A percentile compares a stretch with the other conserved stretches of the same genome.
These are phyloP conservation scores for Hypomecis atomaria DNA, from an alignment of 2,888 invertebrate species.

Conservation along the genomic window DNA sequence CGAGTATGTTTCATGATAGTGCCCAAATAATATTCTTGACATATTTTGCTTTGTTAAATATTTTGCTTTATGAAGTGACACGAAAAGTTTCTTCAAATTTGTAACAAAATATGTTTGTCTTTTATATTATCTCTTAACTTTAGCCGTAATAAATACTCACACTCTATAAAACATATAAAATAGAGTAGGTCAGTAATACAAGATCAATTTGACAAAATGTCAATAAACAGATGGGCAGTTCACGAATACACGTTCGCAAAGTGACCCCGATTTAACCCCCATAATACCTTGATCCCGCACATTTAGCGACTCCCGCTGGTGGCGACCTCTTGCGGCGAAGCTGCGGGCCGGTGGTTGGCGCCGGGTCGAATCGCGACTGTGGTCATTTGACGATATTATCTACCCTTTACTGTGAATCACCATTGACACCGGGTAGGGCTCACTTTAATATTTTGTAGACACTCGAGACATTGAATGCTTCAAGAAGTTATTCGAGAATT, in stretches of 20 bases:
- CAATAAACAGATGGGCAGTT: slow-evolving; percentile 20
- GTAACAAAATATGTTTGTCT: too few species aligned
- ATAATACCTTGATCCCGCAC: slow-evolving; percentile 37
- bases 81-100: too few species aligned
- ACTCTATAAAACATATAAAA: background rate
- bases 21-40: slow-evolving; percentile 7
- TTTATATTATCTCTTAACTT: too few species aligned
- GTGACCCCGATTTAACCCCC: slow-evolving; percentile 17
- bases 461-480: background rate
- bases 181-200: background rate
- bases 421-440: slow-evolving; percentile 24
- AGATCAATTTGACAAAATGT: background rate
- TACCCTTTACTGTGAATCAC: slow-evolving; percentile 18
- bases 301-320: slow-evolving; percentile 31
- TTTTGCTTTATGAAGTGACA: too few species aligned
- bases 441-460: slow-evolving; percentile 20
- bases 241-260: slow-evolving; percentile 39
- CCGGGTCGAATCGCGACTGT: slow-evolving; percentile 35
- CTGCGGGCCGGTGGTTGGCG: slow-evolving; percentile 42
- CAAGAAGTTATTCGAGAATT: background rate
- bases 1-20: slow-evolving; percentile 51
- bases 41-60: too few species aligned
- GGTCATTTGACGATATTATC: slow-evolving; percentile 58
- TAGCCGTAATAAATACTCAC: background rate
- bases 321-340: slow-evolving; percentile 40